These are phyloP conservation scores for Uromys caudimaculatus DNA, from an alignment of 2,797 vertebrate genomes.

Conservation along the genomic window DNA sequence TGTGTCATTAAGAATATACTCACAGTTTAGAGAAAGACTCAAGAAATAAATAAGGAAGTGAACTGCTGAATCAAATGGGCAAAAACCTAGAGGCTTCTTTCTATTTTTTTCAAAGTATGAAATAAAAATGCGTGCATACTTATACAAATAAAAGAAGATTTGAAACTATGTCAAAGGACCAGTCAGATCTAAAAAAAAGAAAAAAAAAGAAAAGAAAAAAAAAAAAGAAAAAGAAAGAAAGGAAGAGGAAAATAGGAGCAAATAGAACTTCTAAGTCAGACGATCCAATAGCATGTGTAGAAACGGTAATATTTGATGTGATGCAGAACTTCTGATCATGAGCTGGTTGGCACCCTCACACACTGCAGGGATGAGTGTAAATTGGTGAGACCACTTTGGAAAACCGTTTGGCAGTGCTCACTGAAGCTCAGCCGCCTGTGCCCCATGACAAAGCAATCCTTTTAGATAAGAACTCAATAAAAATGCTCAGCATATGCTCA, in stretches of 20 bases:
- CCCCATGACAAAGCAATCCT: slow-evolving; percentile 50
- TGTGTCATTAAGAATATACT: neutral
- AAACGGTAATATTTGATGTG: neutral
- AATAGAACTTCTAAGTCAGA: slow-evolving; percentile 3
- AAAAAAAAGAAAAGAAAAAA: neutral
- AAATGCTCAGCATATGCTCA: slow-evolving; percentile 59
- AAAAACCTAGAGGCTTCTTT: neutral
- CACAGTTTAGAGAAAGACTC: neutral
- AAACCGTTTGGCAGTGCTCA: neutral
- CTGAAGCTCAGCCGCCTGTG: neutral
- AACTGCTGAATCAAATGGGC: neutral
- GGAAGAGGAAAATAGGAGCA: neutral
- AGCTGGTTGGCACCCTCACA: neutral
- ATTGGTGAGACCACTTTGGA: slow-evolving; percentile 63
- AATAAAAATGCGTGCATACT: neutral
- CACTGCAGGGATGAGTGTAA: neutral
- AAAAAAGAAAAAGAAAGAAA: too few relatives aligned
- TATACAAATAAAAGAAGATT: slow-evolving; percentile 12
- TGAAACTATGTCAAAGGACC: slow-evolving; percentile 19
- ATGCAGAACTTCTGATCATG: neutral
- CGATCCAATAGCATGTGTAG: neutral
- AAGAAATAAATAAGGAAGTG: slow-evolving; percentile 30
- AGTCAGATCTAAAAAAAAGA: neutral
- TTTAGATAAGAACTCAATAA: slow-evolving; percentile 57
- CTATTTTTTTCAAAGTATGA: neutral